Base-by-base conservation (phyloP, 2,888 invertebrate genomes). In the Xanthia togata region DNA sequence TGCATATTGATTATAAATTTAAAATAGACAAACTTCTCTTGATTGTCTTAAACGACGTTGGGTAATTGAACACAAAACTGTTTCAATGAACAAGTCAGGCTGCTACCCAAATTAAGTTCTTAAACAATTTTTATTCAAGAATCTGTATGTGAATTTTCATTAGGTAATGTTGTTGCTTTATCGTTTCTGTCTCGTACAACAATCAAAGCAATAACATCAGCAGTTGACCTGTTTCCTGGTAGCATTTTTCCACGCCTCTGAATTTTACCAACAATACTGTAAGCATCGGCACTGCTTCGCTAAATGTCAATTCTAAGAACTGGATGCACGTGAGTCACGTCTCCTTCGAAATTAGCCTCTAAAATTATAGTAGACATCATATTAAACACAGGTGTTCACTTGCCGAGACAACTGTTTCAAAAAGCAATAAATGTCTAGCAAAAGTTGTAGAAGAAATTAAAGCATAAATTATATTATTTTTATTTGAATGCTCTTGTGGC, bases 321-420 rank as follows among this genome's bases (percentile, higher is more conserved):
- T 78, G 70, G 64, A 77, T 78, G 55, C 20, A 38, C 38, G 74
- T 79, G 72, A 78, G 73, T 85, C 78, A 85, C 79, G 81, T 79
- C 72, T 76, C 73, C 71, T 76, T 53, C 47, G 64, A 73, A 76
- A 75, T 69, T 55, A 62, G 74, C 73, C 70, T 81, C 60, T 65
- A 68, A 77, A 77, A 74, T 73, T 71, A 76, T 60, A 70, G 62
- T 73, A 76, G 62, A 53, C 26, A 65, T 78, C 74, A 84, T 79
- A 86, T 83, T 76, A 73, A 63, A 72, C 78, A 87, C 88, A 87
- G 89, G 90, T 89, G 90, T 89, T 87, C 87, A 72, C 70, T 79
- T 76, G 80, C 69, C 72, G 68, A 73, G 73, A 78, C 81, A 77
- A 77, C 73, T 82, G 65, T 68, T 74, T 64, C 55, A 70, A 73